Evolutionary conservation across 2,113 vertebrate species (phyloP), one percentile per base, ranked within the genome.

Genomic region (Coptodon bakossiorum): DNA sequence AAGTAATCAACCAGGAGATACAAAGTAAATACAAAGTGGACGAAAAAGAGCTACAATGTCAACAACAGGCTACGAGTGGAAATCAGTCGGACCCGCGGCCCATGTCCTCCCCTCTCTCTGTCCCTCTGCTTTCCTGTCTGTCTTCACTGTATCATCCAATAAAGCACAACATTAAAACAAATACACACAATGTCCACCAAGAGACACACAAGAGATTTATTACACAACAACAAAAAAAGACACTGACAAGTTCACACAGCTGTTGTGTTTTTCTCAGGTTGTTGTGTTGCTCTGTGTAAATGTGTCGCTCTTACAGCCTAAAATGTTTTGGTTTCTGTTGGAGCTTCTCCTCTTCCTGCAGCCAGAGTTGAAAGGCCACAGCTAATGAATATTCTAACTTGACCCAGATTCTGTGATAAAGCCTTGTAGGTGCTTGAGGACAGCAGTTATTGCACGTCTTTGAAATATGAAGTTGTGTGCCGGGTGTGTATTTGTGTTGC

Each of bases 351-450:
- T 89, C 45, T 59, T 89, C 38, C 80, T 43, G 80, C 87, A 80
- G 43, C 86, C 29, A 54, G 52, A 82, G 91, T 85, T 87, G 78
- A 87, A 93, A 91, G 84, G 87, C 73, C 89, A 86, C 54, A 61
- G 50, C 80, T 82, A 61, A 93, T 93, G 89, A 92, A 92, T 93
- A 91, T 92, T 90, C 80, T 80, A 78, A 87, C 91, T 82, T 92
- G 93, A 86, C 91, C 93, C 84, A 90, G 91, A 94, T 90, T 89
- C 88, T 16, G 2, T 48, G 89, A 82, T 89, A 24, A 79, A 88
- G 45, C 54, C 80, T 38, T 3, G 56, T 85, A 79, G 84, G 50
- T 71, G 80, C 45, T 24, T 13, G 66, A 85, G 76, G 85, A 91
- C 63, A 7, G 43, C 24, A 11, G 68, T 84, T 80, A 29, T 79